Evolutionary conservation across 2,888 invertebrate species (phyloP), one percentile per base, ranked within the genome.

Genomic region (Ferdinandea cuprea): DNA sequence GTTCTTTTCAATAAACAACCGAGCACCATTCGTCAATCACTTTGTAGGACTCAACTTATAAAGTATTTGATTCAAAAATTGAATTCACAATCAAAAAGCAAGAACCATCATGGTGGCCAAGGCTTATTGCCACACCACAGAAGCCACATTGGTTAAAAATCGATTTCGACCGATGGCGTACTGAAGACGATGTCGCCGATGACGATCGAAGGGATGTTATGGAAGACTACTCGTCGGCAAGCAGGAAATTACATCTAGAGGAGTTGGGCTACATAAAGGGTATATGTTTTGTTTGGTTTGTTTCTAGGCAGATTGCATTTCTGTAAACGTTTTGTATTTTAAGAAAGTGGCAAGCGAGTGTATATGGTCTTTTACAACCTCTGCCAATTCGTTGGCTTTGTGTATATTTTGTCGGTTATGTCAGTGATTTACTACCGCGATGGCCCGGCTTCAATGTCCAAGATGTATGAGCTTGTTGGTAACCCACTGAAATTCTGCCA

Each of bases 91-190:
- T 98, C 44, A 92, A 92, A 61, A 98, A 98, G 89, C 89, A 91
- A 42, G 92, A 93, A 28, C 91, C 91, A 1, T 93, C 93, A 1
- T 96, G 95, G 94, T 98, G 98, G 98, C 96, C 97, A 0, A 92
- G 98, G 56, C 91, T 98, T 15, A 96, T 95, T 0, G 93, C 95
- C 8, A 94, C 95, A 81, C 95, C 95, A 0, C 94, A 95, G 87
- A 98, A 98, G 90, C 96, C 97, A 0, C 95, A 95, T 0, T 98
- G 98, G 98, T 91, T 98, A 3, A 97, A 97, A 93, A 94, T 98
- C 86, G 98, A 98, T 92, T 98, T 98, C 92, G 97, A 98, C 90
- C 93, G 95, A 69, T 97, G 98, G 95, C 94, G 94, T 87, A 94
- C 95, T 3, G 96, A 96, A 85, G 94, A 93, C 42, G 92, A 93